Conservation (phyloP, 2,113 vertebrate species). For the Gallinago paraguaiae region DNA sequence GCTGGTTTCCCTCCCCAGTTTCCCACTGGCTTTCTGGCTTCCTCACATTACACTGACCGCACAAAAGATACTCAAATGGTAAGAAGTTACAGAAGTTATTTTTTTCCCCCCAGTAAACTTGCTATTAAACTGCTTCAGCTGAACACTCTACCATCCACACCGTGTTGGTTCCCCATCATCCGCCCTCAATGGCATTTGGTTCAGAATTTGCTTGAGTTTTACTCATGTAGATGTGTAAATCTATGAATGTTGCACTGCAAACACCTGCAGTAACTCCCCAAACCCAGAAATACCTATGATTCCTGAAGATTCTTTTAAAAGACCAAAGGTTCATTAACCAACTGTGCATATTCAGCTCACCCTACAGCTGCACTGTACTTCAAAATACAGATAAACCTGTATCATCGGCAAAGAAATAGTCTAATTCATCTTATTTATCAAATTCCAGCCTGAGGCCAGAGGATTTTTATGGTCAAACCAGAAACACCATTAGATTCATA, state of each 20-base stretch:
- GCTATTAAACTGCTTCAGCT: neutral
- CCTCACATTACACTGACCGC: rapidly evolving
- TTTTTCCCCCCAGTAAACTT: rapidly evolving
- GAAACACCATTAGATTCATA: neutral
- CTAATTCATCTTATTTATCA: neutral
- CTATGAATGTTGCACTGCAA: neutral
- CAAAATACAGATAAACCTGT: neutral
- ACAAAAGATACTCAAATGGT: neutral
- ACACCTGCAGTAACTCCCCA: neutral
- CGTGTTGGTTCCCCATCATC: rapidly evolving
- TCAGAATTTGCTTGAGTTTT: neutral
- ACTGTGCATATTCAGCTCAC: neutral
- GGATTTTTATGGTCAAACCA: neutral
- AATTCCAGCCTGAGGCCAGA: neutral
- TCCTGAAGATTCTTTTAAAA: neutral
- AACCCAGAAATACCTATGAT: neutral
- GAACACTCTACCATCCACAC: neutral
- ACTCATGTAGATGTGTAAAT: neutral
- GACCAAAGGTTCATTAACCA: neutral
- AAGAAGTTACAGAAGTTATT: neutral
- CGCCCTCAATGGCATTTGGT: neutral
- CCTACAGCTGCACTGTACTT: neutral
- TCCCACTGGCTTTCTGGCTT: neutral
- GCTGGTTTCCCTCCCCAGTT: neutral
- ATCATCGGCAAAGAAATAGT: neutral